These are phyloP conservation scores for Xiphorhynchus elegans DNA, from an alignment of 2,113 vertebrate genomes.

Conservation along the genomic window DNA sequence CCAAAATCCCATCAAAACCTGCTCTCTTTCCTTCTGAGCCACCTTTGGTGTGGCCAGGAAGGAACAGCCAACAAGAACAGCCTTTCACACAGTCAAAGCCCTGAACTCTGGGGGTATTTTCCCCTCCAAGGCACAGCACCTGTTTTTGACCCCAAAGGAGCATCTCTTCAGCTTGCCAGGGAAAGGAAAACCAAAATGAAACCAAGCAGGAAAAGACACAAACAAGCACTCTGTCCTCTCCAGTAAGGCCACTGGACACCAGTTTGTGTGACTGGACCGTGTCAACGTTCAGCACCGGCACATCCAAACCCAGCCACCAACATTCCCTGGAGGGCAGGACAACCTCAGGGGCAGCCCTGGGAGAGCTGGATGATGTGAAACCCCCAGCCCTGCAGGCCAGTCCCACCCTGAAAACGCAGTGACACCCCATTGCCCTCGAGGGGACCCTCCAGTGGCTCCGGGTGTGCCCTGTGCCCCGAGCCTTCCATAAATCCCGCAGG, in stretches of 20 bases:
- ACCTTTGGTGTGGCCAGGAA: background rate
- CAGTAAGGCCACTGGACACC: background rate
- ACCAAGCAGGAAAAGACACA: background rate
- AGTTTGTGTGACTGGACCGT: background rate
- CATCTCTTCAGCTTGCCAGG: background rate
- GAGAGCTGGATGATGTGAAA: background rate
- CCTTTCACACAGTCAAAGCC: background rate
- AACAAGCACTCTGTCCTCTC: background rate
- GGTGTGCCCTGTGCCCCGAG: rapidly evolving
- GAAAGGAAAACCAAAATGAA: background rate
- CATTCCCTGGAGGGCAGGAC: background rate
- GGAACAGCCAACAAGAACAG: background rate
- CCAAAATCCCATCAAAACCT: background rate
- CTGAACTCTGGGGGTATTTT: background rate
- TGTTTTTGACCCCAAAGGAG: background rate
- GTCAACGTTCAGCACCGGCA: background rate
- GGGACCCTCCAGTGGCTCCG: background rate
- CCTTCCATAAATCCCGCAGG: background rate
- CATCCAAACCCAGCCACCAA: rapidly evolving
- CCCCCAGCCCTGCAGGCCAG: no score
- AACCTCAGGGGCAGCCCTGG: background rate
- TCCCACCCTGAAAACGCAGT: rapidly evolving
- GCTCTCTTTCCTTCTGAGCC: background rate
- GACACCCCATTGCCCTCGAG: background rate
- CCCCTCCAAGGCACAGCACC: background rate